These are phyloP conservation scores for Sipha flava DNA, from an alignment of 1,140 invertebrate species.

Conservation along the genomic window DNA sequence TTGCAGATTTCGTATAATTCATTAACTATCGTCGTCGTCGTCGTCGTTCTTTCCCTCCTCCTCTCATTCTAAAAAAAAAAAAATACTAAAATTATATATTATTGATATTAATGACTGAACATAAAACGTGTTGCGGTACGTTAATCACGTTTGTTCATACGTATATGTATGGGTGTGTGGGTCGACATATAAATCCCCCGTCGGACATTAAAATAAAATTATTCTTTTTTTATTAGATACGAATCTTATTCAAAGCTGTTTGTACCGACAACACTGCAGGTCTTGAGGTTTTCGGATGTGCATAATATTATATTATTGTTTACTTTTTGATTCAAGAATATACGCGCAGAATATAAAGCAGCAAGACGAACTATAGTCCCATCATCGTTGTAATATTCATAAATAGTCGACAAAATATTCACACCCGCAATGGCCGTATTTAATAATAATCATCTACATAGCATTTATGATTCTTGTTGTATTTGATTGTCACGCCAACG, in stretches of 20 bases:
- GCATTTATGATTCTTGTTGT: no score
- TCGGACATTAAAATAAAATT: constrained; percentile 28
- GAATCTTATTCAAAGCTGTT: not conserved
- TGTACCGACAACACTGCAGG: not conserved
- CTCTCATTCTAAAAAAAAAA: not conserved
- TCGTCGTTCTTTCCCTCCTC: not conserved
- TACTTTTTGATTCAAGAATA: no score
- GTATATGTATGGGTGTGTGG: not conserved
- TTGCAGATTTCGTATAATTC: not conserved
- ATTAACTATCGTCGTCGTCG: not conserved
- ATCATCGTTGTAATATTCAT: no score
- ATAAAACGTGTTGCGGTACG: constrained; percentile 30
- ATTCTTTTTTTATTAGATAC: not conserved
- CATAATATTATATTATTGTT: no score
- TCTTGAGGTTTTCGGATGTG: not conserved
- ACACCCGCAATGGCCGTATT: no score
- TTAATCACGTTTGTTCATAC: constrained; percentile 19
- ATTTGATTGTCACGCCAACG: no score
- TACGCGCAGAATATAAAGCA: no score
- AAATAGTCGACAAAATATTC: not conserved
- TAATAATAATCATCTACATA: no score
- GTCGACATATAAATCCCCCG: not conserved
- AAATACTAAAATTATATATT: constrained; percentile 21
- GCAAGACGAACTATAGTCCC: no score
- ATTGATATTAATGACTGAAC: constrained; percentile 25